Evolutionary conservation across 2,797 vertebrate species (phyloP), one percentile per base, ranked within the genome.

Genomic region (Sphenodon punctatus): DNA sequence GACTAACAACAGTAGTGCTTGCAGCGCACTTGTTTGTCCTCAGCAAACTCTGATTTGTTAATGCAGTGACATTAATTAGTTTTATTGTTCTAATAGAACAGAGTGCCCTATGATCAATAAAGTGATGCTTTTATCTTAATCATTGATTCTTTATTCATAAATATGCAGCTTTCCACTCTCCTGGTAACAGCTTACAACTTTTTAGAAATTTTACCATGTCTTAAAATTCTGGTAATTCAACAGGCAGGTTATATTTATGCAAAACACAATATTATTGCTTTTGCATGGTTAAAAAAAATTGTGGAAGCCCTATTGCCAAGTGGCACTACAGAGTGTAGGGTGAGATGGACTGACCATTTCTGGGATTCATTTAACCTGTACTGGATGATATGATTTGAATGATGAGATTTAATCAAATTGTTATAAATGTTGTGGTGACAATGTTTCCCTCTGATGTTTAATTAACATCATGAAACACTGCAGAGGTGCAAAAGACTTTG

Each of bases 1-100:
- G 16, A 4, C 8, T 53, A 42, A 23, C 48, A 8, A 71, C 27
- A n/a, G 71, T 4, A 69, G 59, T 71, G 74, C 67, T 22, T 80
- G 11, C 8, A 46, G 27, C 10, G 22, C 1, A 3, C 27, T 45
- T 6, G 15, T 74, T 71, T 74, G 13, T 56, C 71, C 78, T 68
- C 69, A 55, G 11, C 11, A 60, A 9, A 67, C 5, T 34, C 8
- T 45, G 36, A 65, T 11, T 78, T 75, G 32, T 3, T 58, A 74
- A 68, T 39, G 13, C 32, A 67, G 43, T 27, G 10, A 69, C 76
- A 69, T 56, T 11, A 71, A 75, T 56, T 56, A 4, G 9, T 39
- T 85, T 74, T 76, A 68, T 48, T 67, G 6, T 72, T 72, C 82
- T 86, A 80, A 76, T 80, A 76, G 36, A 80, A 71, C 11, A 71